These are phyloP conservation scores for Halcyon smyrnensis DNA, from an alignment of 2,797 vertebrate species.

Conservation along the genomic window DNA sequence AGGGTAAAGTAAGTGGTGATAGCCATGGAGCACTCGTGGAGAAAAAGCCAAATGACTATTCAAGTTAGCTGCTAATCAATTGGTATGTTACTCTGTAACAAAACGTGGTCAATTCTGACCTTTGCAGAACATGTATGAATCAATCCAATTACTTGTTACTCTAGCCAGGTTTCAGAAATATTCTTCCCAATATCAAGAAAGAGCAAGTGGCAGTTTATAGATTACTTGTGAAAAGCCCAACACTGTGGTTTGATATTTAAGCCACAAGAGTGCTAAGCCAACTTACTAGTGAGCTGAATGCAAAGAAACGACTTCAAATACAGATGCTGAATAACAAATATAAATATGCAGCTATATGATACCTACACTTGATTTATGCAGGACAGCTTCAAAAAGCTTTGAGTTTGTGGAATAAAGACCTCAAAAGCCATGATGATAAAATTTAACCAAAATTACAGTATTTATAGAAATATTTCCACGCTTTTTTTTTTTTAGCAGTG, in stretches of 20 bases:
- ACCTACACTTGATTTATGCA: neutral
- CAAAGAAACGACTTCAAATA: neutral
- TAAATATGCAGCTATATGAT: neutral
- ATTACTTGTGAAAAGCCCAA: neutral
- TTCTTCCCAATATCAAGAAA: neutral
- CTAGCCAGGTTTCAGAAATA: neutral
- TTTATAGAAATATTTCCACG: neutral
- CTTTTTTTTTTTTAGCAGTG: neutral
- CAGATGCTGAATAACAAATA: neutral
- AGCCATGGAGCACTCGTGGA: neutral
- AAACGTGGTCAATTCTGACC: neutral
- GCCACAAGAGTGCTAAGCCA: neutral
- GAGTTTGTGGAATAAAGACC: neutral
- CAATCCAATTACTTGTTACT: neutral
- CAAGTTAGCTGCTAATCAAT: neutral
- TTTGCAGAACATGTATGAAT: neutral
- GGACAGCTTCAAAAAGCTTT: neutral
- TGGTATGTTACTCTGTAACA: neutral
- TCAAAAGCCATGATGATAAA: neutral
- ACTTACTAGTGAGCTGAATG: neutral
- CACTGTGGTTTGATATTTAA: neutral
- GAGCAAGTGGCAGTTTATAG: neutral
- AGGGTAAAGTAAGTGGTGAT: neutral
- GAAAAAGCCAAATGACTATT: neutral
- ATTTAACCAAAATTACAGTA: neutral